A percentile compares a stretch with the other conserved stretches of the same genome.
Evolutionary conservation across 1,140 invertebrate species (phyloP).

Genomic region (Drosophila navojoa): DNA sequence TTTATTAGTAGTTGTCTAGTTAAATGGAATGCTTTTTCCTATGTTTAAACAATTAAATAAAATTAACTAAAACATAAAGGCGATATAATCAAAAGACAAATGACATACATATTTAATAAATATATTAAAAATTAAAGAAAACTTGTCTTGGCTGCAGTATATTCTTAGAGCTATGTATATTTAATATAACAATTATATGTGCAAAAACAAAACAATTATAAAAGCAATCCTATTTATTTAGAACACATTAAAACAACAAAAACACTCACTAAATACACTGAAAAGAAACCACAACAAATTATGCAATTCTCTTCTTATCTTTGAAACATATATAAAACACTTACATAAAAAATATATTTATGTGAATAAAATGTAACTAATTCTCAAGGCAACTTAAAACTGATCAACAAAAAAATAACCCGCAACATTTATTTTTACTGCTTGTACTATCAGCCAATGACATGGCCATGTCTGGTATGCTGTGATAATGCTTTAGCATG

Average conservation of each 20-base stretch:
- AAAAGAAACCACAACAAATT: constrained; percentile 40
- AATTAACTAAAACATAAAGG: constrained; percentile 52
- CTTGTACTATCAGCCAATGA: constrained; percentile 9
- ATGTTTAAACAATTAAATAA: constrained; percentile 52
- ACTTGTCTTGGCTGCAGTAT: constrained; percentile 54
- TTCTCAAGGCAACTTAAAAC: constrained; percentile 72
- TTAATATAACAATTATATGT: constrained; percentile 65
- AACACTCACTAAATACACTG: constrained; percentile 33
- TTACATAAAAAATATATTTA: constrained; percentile 75
- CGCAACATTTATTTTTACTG: constrained; percentile 3
- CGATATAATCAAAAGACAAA: constrained; percentile 79
- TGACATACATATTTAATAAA: constrained; percentile 38
- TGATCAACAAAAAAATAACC: constrained; percentile 9
- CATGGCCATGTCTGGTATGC: constrained; percentile 24
- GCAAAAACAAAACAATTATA: constrained; percentile 48
- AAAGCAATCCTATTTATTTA: constrained; percentile 78
- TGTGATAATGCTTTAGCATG: constrained; percentile 40
- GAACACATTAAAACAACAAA: constrained; percentile 43
- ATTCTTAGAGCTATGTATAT: constrained; percentile 69
- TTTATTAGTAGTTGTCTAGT: constrained; percentile 67
- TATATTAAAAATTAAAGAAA: constrained; percentile 22
- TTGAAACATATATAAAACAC: constrained; percentile 45
- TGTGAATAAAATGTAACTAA: constrained; percentile 82
- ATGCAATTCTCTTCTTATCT: constrained; percentile 73
- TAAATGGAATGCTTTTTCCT: constrained; percentile 78